Evolutionary conservation across 2,113 vertebrate species (phyloP), one percentile per base, ranked within the genome.

Genomic region (Rhea americana): DNA sequence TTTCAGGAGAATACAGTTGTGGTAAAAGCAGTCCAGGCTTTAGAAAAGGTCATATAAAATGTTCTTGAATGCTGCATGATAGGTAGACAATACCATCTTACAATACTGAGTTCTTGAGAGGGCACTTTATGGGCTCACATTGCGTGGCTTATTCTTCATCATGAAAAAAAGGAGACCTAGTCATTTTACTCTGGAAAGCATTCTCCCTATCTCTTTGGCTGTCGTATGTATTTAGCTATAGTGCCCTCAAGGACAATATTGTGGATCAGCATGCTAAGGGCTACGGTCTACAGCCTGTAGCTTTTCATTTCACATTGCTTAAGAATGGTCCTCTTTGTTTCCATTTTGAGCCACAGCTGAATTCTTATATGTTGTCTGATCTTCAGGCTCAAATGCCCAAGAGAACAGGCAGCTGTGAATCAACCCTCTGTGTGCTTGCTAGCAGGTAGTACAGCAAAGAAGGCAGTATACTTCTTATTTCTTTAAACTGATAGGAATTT

Each of bases 291-390:
- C 87, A 96, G 97, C 88, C 96, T 92, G 92, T 94, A 96, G 96
- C 96, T 97, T 97, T 97, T 97, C 94, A 96, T 97, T 97, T 97
- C 94, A 93, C 87, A 24, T 95, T 95, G 96, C 96, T 73, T 93
- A 97, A 98, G 97, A 98, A 98, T 97, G 97, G 96, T 96, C 83
- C 67, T 96, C 97, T 98, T 97, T 98, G 97, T 98, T 97, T 98
- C 96, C 96, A 96, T 97, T 97, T 98, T 96, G 95, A 98, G 95
- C 93, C 97, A 97, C 39, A 43, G 93, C 95, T 97, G 97, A 97
- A 97, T 98, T 98, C 97, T 97, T 97, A 97, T 87, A 94, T 95
- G 97, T 97, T 97, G 97, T 97, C 97, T 97, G 97, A 97, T 98
- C 97, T 97, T 97, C 97, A 97, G 93, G 84, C 97, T 97, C 93